These are phyloP conservation scores for Dicentrarchus labrax DNA, from an alignment of 2,113 vertebrate genomes.

Conservation along the genomic window DNA sequence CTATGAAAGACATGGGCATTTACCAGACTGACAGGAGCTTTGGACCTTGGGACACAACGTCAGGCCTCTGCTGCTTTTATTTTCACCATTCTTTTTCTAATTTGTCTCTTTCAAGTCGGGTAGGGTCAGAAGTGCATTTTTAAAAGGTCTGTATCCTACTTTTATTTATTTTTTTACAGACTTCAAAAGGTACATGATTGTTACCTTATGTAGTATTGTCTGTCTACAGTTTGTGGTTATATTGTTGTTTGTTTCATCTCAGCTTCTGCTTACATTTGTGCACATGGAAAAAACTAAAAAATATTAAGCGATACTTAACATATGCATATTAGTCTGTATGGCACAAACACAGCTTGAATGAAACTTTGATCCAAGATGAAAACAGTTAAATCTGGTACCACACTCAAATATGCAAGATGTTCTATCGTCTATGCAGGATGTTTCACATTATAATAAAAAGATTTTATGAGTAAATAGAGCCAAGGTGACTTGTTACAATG, in stretches of 20 bases:
- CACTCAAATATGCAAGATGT: background rate
- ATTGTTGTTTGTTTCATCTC: background rate
- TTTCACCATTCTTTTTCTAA: background rate
- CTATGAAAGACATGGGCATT: background rate
- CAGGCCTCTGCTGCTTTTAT: background rate
- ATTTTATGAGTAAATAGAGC: conserved; percentile 2
- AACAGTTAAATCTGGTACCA: background rate
- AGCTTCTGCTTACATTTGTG: background rate
- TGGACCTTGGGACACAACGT: too few species aligned
- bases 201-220: background rate
- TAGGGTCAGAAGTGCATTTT: background rate
- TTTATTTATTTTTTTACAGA: background rate
- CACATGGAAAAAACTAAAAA: background rate
- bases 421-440: background rate
- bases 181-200: background rate
- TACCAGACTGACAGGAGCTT: too few species aligned
- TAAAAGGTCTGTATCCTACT: background rate
- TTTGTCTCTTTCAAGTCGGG: background rate
- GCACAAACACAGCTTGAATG: background rate
- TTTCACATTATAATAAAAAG: conserved; percentile 14
- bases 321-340: background rate
- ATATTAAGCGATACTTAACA: background rate
- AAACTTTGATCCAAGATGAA: background rate
- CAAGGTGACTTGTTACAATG: conserved; percentile 29
- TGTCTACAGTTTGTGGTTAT: background rate